Evolutionary conservation across 2,113 vertebrate genomes (phyloP), one percentile per base, ranked within the genome.

Genomic region (Zosterops borbonicus): DNA sequence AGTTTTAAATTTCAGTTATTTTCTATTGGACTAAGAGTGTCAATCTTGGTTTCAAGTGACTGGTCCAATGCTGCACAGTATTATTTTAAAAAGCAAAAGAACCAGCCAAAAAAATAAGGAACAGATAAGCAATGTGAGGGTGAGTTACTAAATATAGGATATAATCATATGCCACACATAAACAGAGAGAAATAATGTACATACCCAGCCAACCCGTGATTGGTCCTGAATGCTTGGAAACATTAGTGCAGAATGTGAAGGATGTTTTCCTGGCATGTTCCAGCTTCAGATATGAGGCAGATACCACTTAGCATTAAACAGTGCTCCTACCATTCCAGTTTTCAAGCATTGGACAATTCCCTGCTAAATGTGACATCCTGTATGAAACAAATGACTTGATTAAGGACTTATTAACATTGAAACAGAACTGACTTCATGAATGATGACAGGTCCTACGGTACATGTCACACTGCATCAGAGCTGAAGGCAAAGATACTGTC

Each of bases 341-440:
- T 88, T 91, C 89, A 73, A 95, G 94, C 56, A 78, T 86, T 83
- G 87, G 94, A 96, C 93, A 92, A 96, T 93, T 59, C 93, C 17
- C 52, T 80, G 93, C 92, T 97, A 93, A 96, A 96, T 91, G 62
- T 92, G 93, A 96, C 96, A 96, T 97, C 96, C 96, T 93, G 93
- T 20, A 65, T 87, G 86, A 94, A 96, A 97, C 96, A 97, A 97
- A 95, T 74, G 85, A 92, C 95, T 97, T 97, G 96, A 97, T 97
- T 97, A 97, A 96, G 73, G 76, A 59, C 93, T 96, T 96, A 96
- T 87, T 97, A 97, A 95, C 96, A 96, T 55, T 91, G 96, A 97
- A 96, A 89, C 67, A 87, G 87, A 76, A 29, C 29, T 96, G 96
- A 93, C 91, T 95, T 96, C 89, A 97, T 95, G 79, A 89, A 94